Evolutionary conservation across 2,113 vertebrate genomes (phyloP), one percentile per base, ranked within the genome.

Genomic region (Chiloscyllium plagiosum): DNA sequence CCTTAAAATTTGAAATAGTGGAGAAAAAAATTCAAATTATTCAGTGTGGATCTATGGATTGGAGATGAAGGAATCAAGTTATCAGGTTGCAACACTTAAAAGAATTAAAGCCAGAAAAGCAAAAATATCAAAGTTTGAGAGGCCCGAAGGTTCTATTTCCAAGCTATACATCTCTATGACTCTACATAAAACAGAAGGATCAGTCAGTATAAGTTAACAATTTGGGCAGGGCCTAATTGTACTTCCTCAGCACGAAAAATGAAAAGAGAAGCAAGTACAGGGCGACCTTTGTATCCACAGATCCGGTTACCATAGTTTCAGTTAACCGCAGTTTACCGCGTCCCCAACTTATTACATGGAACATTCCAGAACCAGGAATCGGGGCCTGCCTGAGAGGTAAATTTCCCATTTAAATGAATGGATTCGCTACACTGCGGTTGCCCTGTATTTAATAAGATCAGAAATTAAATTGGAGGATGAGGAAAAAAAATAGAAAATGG

Each of bases 1-100:
- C 98, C 98, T 98, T 65, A 13, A 70, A 92, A 37, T 6, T 47
- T 4, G 50, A 2, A 24, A 65, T 24, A 72, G 42, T 50, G 37
- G 37, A 10, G 8, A 50, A 65, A 65, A 56, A 65, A 66, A 93
- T 83, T 61, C 26, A 90, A 83, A 37, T 93, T 37, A 24, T 68
- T 93, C 33, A 29, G 52, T 61, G 61, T 61, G n/a, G 26, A n/a
- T 90, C 13, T 93, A 22, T 66, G 22, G 37, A 37, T 68, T 66
- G 89, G 89, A 93, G 89, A 37, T 68, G 33, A 10, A 37, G 33
- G 61, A 8, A 93, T 61, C 66, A 93, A 92, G 15, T 65, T 66
- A 93, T 66, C 56, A 93, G 61, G n/a, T 66, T 37, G 66, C 4
- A 90, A 61, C 29, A 33, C 61, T 61, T 33, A n/a, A 92, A 61